Conservation (phyloP, 2,113 vertebrate genomes). For the Sardina pilchardus region DNA sequence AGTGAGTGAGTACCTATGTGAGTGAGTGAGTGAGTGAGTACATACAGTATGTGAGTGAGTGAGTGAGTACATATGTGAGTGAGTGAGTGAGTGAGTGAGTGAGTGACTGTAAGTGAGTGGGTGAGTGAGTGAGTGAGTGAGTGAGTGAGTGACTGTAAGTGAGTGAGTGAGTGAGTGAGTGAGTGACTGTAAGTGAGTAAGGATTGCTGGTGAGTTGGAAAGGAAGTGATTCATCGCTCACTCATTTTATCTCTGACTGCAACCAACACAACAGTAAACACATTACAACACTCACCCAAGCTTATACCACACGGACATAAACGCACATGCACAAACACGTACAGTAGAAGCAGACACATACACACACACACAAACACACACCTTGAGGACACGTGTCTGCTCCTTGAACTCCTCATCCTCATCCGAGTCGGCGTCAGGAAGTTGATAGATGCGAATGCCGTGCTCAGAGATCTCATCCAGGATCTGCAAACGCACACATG, state of each 20-base stretch:
- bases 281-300: background rate
- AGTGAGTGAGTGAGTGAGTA: background rate
- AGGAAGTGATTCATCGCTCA: background rate
- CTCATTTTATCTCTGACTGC: background rate
- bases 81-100: background rate
- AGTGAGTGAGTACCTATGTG: too few relatives aligned
- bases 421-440: constrained; percentile 90
- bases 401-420: constrained; percentile 96
- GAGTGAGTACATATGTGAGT: background rate
- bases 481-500: constrained; percentile 65
- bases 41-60: too few relatives aligned
- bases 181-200: background rate
- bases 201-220: background rate
- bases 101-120: too few relatives aligned
- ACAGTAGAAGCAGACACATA: background rate
- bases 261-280: background rate
- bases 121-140: too few relatives aligned
- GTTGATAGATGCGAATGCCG: constrained; percentile 88
- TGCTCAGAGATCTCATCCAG: constrained; percentile 90
- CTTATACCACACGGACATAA: background rate
- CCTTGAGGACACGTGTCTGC: constrained; percentile 89
- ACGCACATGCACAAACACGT: background rate
- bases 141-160: background rate
- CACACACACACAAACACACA: constrained; percentile 38
- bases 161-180: background rate